Evolutionary conservation across 2,113 vertebrate species (phyloP).

Genomic region (Scomber japonicus): DNA sequence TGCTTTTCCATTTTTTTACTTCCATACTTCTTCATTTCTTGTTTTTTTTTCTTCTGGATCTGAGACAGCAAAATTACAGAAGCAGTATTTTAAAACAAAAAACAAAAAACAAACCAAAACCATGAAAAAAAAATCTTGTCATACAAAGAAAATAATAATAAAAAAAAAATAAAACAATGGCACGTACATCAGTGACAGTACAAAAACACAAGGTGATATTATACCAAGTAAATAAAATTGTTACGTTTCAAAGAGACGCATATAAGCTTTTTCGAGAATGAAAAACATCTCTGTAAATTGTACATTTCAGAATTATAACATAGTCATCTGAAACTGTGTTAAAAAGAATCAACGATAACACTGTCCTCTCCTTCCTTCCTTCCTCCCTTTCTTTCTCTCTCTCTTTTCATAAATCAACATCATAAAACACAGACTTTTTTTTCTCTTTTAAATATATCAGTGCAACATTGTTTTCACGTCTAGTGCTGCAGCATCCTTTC

Average conservation of each 20-base stretch:
- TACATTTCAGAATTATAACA: constrained; percentile 75
- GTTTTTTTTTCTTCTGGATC: constrained; percentile 47
- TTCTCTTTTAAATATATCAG: constrained; percentile 81
- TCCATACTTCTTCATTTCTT: constrained; percentile 55
- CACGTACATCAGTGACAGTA: constrained; percentile 77
- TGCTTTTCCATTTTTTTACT: constrained; percentile 50
- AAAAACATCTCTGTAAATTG: constrained; percentile 78
- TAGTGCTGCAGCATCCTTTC: constrained; percentile 94
- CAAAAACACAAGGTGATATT: constrained; percentile 78
- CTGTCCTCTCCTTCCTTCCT: constrained; percentile 46
- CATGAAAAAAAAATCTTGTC: constrained; percentile 53
- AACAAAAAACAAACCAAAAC: constrained; percentile 21
- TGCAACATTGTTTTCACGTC: constrained; percentile 86
- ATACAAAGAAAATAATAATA: constrained; percentile 64
- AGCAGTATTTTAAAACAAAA: constrained; percentile 70
- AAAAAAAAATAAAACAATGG: constrained; percentile 51
- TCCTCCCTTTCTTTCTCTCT: neutral
- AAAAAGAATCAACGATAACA: constrained; percentile 72
- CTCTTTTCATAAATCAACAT: constrained; percentile 74
- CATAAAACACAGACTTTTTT: constrained; percentile 78
- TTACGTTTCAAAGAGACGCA: constrained; percentile 70
- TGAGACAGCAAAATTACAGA: constrained; percentile 79
- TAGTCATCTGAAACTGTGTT: constrained; percentile 67
- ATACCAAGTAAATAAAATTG: constrained; percentile 76
- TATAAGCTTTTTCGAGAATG: constrained; percentile 73